Evolutionary conservation across 1,140 invertebrate genomes (phyloP).

Genomic region (Atopsyche davidsoni): DNA sequence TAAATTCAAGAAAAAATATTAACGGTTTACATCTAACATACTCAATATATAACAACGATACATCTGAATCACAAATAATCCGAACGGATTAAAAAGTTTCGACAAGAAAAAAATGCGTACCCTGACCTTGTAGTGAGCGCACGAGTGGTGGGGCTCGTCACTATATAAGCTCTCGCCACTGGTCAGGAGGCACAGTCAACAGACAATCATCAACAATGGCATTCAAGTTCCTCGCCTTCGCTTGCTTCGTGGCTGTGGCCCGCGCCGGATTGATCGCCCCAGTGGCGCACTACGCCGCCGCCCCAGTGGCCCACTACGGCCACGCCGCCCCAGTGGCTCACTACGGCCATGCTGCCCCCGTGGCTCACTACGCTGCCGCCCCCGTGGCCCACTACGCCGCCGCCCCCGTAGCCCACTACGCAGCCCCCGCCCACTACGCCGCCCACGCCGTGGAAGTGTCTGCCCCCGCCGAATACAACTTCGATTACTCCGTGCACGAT

Average conservation of each 20-base stretch:
- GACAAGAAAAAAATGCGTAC: no score
- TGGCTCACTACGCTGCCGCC: slow-evolving; percentile 28
- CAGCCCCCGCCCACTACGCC: slow-evolving; percentile 25
- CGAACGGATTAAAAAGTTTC: no score
- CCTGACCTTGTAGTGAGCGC: no score
- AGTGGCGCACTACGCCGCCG: slow-evolving; percentile 20
- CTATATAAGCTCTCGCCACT: no score
- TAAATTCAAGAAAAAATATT: no score
- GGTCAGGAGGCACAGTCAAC: slow-evolving; percentile 17
- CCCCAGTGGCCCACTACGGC: slow-evolving; percentile 22
- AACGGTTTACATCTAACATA: no score
- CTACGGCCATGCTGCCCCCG: slow-evolving; percentile 24
- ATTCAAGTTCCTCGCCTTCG: slow-evolving; percentile 17
- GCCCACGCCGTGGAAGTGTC: slow-evolving; percentile 28
- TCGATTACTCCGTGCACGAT: slow-evolving; percentile 50
- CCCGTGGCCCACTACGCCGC: slow-evolving; percentile 24
- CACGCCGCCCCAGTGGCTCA: slow-evolving; percentile 29
- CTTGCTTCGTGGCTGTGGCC: slow-evolving; percentile 18
- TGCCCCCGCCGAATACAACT: slow-evolving; percentile 39
- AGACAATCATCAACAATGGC: slow-evolving; percentile 12
- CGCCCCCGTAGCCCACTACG: slow-evolving; percentile 33
- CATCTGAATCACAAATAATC: no score
- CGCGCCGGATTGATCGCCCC: slow-evolving; percentile 16
- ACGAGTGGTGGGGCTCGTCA: no score
- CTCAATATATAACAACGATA: no score